Evolutionary conservation across 1,140 invertebrate genomes (phyloP).

Genomic region (Globodera ellingtonae): DNA sequence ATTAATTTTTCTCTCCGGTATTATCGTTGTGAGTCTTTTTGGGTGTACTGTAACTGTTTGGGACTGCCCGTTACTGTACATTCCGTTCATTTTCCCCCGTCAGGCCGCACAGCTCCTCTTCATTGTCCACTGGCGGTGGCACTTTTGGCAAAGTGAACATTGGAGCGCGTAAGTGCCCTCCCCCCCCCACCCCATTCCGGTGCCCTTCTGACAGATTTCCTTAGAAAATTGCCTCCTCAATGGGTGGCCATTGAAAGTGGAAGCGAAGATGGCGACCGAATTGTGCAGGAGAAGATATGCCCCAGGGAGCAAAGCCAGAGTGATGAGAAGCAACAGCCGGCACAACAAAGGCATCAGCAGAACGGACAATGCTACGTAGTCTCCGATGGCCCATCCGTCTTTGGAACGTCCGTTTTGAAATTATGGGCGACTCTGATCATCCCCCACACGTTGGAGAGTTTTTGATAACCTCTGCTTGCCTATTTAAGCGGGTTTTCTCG

Average conservation of each 20-base stretch:
- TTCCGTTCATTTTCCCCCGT: not conserved
- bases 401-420: not conserved
- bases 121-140: constrained; percentile 24
- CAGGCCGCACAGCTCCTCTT: constrained; percentile 25
- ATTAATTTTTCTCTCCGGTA: constrained; percentile 22
- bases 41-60: not conserved
- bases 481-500: constrained; percentile 22
- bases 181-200: not conserved
- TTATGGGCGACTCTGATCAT: not conserved
- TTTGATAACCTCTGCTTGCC: not conserved
- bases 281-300: constrained; percentile 19
- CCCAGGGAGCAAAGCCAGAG: not conserved
- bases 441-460: not conserved
- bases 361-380: constrained; percentile 8
- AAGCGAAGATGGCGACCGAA: not conserved
- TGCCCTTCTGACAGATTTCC: not conserved
- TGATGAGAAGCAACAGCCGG: not conserved
- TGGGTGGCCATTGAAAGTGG: constrained; percentile 19
- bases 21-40: constrained; percentile 24
- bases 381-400: not conserved
- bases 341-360: not conserved
- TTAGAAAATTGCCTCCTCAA: constrained; percentile 8
- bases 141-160: constrained; percentile 14
- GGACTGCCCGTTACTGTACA: not conserved
- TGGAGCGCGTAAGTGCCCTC: not conserved